Evolutionary conservation across 1,140 invertebrate species (phyloP).

Genomic region (Caenorhabditis remanei): DNA sequence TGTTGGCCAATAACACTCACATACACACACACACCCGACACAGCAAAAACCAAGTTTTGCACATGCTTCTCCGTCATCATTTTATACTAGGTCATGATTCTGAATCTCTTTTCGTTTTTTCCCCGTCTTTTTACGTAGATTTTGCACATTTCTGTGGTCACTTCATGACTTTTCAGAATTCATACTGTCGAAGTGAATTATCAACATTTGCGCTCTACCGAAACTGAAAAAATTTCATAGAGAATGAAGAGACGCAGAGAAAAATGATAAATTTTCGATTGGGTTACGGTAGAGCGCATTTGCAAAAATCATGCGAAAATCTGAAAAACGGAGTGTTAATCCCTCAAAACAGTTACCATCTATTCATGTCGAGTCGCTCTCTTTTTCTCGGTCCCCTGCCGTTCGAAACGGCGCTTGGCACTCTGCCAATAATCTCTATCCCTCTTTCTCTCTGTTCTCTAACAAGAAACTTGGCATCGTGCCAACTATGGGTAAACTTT

Average conservation of each 20-base stretch:
- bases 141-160: background rate
- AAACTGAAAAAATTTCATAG: no score
- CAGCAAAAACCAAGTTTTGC: slow-evolving; percentile 48
- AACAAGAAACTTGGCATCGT: background rate
- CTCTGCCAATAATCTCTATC: slow-evolving; percentile 4
- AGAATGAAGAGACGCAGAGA: no score
- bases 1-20: slow-evolving; percentile 44
- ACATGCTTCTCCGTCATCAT: slow-evolving; percentile 22
- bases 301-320: no score
- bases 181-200: no score
- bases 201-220: no score
- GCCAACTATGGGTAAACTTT: slow-evolving; percentile 1
- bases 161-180: no score
- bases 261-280: no score
- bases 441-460: slow-evolving; percentile 2
- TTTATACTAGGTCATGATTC: background rate
- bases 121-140: background rate
- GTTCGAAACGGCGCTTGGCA: background rate
- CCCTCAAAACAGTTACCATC: no score
- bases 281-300: no score
- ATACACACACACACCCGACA: background rate
- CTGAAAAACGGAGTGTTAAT: no score
- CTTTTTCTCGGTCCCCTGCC: background rate
- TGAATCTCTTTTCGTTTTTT: background rate
- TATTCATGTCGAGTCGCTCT: no score